These are phyloP conservation scores for Siderastrea radians DNA, from an alignment of 92 coral and sea anemone genomes.

Conservation along the genomic window DNA sequence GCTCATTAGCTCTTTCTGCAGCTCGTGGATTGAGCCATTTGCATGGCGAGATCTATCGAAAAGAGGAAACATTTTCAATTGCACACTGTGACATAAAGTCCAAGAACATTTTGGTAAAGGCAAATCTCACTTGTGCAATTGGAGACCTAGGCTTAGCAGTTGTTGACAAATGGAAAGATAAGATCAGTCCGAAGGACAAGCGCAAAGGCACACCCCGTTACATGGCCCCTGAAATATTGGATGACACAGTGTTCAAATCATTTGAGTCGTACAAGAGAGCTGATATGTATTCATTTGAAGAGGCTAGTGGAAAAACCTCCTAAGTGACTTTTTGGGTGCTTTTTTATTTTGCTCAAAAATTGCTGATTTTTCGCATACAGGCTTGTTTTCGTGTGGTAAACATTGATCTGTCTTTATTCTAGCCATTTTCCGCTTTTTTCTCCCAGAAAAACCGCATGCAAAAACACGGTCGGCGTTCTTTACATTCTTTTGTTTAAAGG, in stretches of 20 bases:
- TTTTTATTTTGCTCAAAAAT: no score
- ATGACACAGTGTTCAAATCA: slow-evolving; percentile 76
- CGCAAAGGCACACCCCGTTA: slow-evolving; percentile 94
- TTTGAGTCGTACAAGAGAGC: slow-evolving; percentile 92
- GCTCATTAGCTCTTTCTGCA: slow-evolving; percentile 89
- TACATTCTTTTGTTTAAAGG: no score
- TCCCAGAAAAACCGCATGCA: no score
- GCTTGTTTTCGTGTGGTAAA: no score
- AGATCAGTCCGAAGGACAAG: slow-evolving; percentile 71
- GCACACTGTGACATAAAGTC: slow-evolving; percentile 98
- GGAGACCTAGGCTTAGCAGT: slow-evolving; percentile 96
- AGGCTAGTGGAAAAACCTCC: no score
- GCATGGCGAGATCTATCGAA: slow-evolving; percentile 93
- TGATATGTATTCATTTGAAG: slow-evolving; percentile 98
- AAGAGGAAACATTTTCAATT: slow-evolving; percentile 88
- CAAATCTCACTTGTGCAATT: slow-evolving; percentile 92
- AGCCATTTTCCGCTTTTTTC: no score
- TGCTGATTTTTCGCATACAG: no score
- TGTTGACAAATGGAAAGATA: slow-evolving; percentile 69
- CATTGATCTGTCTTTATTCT: no score
- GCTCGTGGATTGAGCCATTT: slow-evolving; percentile 93
- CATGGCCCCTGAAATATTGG: slow-evolving; percentile 97
- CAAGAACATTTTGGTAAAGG: slow-evolving; percentile 94
- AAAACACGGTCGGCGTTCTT: no score
- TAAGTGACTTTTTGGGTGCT: no score